A percentile compares a stretch with the other conserved stretches of the same genome.
These are phyloP conservation scores for Leucoraja erinaceus DNA, from an alignment of 2,113 vertebrate species.

Conservation along the genomic window DNA sequence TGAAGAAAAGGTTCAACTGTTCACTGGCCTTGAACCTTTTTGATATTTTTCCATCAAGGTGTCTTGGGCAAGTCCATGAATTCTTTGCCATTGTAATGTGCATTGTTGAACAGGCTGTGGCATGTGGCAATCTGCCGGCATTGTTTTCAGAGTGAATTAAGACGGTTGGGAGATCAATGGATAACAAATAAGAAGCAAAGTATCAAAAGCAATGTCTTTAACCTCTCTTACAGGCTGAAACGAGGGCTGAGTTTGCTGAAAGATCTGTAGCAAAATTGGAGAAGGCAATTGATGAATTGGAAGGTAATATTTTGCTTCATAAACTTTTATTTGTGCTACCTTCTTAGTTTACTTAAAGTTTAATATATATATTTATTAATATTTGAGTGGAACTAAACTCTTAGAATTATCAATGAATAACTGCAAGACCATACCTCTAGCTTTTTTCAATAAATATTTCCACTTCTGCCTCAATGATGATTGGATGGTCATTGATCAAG, in stretches of 20 bases:
- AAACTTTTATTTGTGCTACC: not conserved
- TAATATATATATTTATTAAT: too few relatives aligned
- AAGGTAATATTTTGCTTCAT: constrained; percentile 66
- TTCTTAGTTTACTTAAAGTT: too few relatives aligned
- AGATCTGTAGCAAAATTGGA: constrained; percentile 93
- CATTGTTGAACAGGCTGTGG: not conserved
- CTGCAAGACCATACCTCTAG: too few relatives aligned
- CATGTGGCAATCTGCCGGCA: not conserved
- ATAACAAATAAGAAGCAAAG: too few relatives aligned
- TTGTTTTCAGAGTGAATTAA: not conserved
- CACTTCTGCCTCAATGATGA: too few relatives aligned
- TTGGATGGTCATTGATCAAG: too few relatives aligned
- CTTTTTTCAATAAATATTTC: too few relatives aligned
- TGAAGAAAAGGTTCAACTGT: too few relatives aligned
- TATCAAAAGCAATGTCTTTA: not conserved
- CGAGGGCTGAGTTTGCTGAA: constrained; percentile 91
- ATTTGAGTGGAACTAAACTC: too few relatives aligned
- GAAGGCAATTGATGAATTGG: constrained; percentile 95
- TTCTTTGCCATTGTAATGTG: not conserved
- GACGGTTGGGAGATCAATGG: too few relatives aligned
- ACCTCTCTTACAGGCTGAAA: constrained; percentile 72
- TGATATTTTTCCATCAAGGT: not conserved
- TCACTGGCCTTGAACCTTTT: too few relatives aligned
- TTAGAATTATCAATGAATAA: too few relatives aligned
- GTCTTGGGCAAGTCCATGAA: not conserved